These are phyloP conservation scores for Craseonycteris thonglongyai DNA, from an alignment of 2,113 vertebrate genomes.

Conservation along the genomic window DNA sequence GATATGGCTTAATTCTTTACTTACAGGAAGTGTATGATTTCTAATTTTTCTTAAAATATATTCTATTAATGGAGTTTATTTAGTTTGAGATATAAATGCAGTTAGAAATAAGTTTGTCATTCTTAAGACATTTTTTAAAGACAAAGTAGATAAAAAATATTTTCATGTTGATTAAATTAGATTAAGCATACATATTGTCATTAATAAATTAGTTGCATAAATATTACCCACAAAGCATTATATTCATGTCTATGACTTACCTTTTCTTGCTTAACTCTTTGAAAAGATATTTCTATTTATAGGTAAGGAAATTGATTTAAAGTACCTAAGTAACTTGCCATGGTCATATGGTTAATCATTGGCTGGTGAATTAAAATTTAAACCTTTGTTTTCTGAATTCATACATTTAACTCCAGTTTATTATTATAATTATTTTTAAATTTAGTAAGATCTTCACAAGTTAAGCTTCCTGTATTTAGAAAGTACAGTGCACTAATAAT, in stretches of 20 bases:
- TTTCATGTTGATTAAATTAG: background rate
- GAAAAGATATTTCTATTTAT: background rate
- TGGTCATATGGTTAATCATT: background rate
- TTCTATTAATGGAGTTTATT: background rate
- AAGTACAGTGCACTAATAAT: background rate
- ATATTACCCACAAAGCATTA: background rate
- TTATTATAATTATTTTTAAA: constrained; percentile 1
- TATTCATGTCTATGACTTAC: background rate
- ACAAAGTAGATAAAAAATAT: background rate
- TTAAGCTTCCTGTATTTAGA: background rate
- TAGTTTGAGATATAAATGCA: constrained; percentile 4
- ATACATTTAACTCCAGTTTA: background rate
- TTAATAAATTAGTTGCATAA: background rate
- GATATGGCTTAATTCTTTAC: background rate
- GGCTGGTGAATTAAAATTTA: background rate
- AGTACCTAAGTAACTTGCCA: background rate
- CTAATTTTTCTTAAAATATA: constrained; percentile 14
- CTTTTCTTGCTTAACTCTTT: background rate
- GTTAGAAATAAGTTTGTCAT: background rate
- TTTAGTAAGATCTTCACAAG: background rate
- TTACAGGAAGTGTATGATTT: background rate
- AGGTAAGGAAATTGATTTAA: background rate
- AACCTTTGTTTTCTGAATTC: background rate
- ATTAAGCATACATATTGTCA: background rate
- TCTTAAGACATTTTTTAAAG: background rate